Conservation (phyloP, 1,140 invertebrate species). For the Teleopsis dalmanni region DNA sequence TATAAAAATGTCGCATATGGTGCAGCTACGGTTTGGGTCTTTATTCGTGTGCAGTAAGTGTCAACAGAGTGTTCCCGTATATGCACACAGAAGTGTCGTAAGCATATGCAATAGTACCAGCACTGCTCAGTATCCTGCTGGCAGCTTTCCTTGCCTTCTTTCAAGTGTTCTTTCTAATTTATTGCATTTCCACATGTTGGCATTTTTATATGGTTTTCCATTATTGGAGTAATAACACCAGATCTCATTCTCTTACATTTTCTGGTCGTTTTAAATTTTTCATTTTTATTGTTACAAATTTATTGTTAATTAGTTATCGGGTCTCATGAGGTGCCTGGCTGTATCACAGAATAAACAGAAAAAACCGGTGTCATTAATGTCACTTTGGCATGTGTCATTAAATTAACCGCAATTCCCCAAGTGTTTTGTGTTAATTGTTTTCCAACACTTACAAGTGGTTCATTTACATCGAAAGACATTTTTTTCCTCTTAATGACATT, state of each 20-base stretch:
- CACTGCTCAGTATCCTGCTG: too few species aligned
- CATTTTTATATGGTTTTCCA: conserved; percentile 40
- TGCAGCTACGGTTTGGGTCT: too few species aligned
- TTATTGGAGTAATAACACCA: conserved; percentile 1
- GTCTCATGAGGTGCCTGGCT: background rate
- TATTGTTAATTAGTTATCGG: conserved; percentile 4
- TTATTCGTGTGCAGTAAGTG: too few species aligned
- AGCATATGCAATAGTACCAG: too few species aligned
- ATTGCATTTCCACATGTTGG: conserved; percentile 41
- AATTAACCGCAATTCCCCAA: conserved; percentile 9
- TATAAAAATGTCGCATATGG: too few species aligned
- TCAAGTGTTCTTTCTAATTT: conserved; percentile 24
- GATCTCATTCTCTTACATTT: background rate
- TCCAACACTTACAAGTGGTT: conserved; percentile 6
- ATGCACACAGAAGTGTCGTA: background rate
- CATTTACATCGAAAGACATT: too few species aligned
- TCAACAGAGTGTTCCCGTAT: background rate
- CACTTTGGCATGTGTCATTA: conserved; percentile 15
- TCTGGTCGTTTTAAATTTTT: background rate
- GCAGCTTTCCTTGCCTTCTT: conserved; percentile 17
- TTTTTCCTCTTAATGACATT: background rate
- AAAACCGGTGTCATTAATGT: conserved; percentile 11
- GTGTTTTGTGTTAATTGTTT: conserved; percentile 7
- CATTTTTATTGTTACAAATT: conserved; percentile 5
- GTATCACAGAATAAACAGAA: background rate